Base-by-base conservation (phyloP, 1,140 invertebrate species). In the Atopsyche davidsoni region DNA sequence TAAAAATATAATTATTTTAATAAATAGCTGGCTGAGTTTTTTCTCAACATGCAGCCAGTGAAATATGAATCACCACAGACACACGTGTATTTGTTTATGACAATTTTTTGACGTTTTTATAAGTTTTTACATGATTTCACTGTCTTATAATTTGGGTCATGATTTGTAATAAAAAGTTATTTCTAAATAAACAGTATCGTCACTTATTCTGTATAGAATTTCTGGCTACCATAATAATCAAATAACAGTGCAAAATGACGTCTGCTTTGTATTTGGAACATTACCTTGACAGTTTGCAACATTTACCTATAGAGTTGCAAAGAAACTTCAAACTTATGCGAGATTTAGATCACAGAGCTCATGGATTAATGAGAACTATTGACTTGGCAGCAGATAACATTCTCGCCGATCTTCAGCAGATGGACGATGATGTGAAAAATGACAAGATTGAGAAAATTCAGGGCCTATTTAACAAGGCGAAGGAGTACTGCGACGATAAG, bases 401-500 rank as follows among this genome's bases (percentile, higher is more conserved):
- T 65, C 72, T 68, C 52, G 77, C 57, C 21, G 74, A 72, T 58
- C 66, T 72, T 51, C 65, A 67, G 17, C 65, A 68, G 64, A 69
- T 72, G 66, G 72, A 74, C 53, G 67, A 70, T 31, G 89, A 94
- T 23, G 86, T 89, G 47, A 83, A 86, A 52, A 88, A 88, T 58
- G 86, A 94, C 61, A 81, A 88, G 46, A 76, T 94, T 28, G 79
- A 82, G 51, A 85, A 87, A 46, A 96, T 97, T 46, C 85, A 92
- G 64, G 83, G 80, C 55, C 71, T 89, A 18, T 94, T 92, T 61
- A 88, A 89, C 58, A 92, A 92, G 68, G 89, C 90, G 11, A 92
- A 92, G 67, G 90, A 92, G 63, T 92, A 90, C 66, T 92, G 92
- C 0, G 94, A 98, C 68, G 94, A 97, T 62, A 98, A 98, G 77